These are phyloP conservation scores for Galerucella calmariensis DNA, from an alignment of 2,888 invertebrate species.

Conservation along the genomic window DNA sequence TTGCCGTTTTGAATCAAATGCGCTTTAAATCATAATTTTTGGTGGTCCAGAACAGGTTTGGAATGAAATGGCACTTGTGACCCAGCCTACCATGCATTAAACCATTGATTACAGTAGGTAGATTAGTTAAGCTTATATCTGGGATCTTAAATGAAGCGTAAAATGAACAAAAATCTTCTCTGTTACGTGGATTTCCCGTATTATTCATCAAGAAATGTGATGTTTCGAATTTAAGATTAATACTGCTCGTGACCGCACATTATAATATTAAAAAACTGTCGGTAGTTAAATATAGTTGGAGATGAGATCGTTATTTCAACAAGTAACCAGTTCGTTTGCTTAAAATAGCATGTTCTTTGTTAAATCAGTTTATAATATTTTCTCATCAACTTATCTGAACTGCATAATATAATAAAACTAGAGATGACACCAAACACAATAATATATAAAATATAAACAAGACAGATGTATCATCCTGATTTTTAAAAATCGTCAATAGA, in stretches of 20 bases:
- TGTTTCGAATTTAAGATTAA: constrained; percentile 36
- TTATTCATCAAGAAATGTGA: constrained; percentile 27
- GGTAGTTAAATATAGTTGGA: constrained; percentile 27
- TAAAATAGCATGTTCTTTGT: neutral
- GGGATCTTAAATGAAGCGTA: constrained; percentile 1
- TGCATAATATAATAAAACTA: too few species aligned
- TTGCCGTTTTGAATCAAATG: too few species aligned
- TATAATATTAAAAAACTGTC: constrained; percentile 26
- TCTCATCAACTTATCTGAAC: neutral
- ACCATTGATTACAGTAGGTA: neutral
- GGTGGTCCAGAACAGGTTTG: too few species aligned
- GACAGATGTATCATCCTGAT: too few species aligned
- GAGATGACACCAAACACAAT: too few species aligned
- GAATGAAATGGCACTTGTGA: too few species aligned
- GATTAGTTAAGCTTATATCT: neutral
- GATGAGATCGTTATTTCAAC: neutral
- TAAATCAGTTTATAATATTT: neutral
- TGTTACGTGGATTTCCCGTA: constrained; percentile 20
- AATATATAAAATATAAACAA: too few species aligned
- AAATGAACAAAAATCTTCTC: constrained; percentile 19
- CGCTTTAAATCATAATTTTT: too few species aligned
- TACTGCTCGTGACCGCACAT: constrained; percentile 33
- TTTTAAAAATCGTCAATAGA: too few species aligned
- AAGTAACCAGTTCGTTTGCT: neutral
- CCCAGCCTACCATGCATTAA: neutral